These are phyloP conservation scores for Prionace glauca DNA, from an alignment of 2,797 vertebrate species.

Conservation along the genomic window DNA sequence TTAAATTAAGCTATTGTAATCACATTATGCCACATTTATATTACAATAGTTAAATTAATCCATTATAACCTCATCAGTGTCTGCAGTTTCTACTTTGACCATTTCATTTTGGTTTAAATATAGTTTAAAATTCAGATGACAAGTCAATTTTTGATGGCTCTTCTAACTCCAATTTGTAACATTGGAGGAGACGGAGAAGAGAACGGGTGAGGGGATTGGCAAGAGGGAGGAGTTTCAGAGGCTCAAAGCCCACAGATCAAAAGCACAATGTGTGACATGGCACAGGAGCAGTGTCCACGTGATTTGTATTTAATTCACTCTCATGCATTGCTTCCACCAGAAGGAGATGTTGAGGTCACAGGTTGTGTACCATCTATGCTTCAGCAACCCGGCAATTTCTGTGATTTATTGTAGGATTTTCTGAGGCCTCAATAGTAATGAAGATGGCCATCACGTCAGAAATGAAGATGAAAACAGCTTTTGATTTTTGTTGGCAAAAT, in stretches of 20 bases:
- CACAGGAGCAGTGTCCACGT: background rate
- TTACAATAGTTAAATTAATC: background rate
- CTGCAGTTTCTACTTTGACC: background rate
- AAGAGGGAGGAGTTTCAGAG: background rate
- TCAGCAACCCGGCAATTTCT: background rate
- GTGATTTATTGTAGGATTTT: background rate
- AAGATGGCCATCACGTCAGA: background rate
- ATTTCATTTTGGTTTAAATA: background rate
- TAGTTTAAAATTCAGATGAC: background rate
- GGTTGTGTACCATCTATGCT: background rate
- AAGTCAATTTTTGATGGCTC: background rate
- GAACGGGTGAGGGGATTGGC: background rate
- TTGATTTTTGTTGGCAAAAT: background rate
- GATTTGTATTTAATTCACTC: background rate
- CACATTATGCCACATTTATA: background rate
- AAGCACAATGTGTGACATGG: background rate
- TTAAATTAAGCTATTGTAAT: background rate
- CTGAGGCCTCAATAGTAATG: background rate
- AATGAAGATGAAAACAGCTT: background rate
- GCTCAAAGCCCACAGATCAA: too few species aligned
- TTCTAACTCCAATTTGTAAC: background rate
- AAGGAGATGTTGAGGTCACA: background rate
- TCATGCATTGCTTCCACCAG: background rate
- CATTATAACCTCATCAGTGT: background rate
- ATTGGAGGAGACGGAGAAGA: background rate